Percentiles rank a stretch among this genome's conserved stretches.
These are phyloP conservation scores for Prinia subflava DNA, from an alignment of 2,113 vertebrate genomes.

Conservation along the genomic window DNA sequence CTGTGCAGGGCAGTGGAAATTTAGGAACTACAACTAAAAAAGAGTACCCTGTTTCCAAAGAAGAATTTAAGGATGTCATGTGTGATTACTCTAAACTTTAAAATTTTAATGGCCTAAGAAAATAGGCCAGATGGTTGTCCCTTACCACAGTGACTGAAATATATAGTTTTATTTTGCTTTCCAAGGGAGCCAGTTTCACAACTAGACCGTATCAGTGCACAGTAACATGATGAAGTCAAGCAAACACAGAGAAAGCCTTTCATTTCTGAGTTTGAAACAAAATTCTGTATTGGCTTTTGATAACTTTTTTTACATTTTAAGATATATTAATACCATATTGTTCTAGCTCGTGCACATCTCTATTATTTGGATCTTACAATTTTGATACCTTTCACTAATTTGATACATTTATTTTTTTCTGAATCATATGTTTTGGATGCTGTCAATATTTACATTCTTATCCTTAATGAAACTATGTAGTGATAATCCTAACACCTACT, in stretches of 20 bases:
- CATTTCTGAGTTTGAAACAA: not conserved
- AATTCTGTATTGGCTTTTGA: not conserved
- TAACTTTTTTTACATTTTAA: not conserved
- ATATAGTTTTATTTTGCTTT: not conserved
- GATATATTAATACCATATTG: not conserved
- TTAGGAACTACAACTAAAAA: not conserved
- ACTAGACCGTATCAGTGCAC: not conserved
- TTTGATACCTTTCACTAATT: not conserved
- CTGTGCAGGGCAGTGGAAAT: not conserved
- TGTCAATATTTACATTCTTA: conserved; percentile 34
- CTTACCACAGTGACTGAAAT: not conserved
- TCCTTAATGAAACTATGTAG: conserved; percentile 18
- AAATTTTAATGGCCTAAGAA: not conserved
- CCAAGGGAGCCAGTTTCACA: not conserved
- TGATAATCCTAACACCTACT: not conserved
- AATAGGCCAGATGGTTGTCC: not conserved
- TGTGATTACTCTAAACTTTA: not conserved
- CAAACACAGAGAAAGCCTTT: not conserved
- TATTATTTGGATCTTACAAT: not conserved
- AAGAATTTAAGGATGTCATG: not conserved
- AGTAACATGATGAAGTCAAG: not conserved
- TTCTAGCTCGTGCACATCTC: not conserved
- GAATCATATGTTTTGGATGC: not conserved
- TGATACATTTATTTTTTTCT: not conserved
- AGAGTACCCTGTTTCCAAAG: not conserved